Evolutionary conservation across 2,888 invertebrate genomes (phyloP).

Genomic region (Oscheius sp.): DNA sequence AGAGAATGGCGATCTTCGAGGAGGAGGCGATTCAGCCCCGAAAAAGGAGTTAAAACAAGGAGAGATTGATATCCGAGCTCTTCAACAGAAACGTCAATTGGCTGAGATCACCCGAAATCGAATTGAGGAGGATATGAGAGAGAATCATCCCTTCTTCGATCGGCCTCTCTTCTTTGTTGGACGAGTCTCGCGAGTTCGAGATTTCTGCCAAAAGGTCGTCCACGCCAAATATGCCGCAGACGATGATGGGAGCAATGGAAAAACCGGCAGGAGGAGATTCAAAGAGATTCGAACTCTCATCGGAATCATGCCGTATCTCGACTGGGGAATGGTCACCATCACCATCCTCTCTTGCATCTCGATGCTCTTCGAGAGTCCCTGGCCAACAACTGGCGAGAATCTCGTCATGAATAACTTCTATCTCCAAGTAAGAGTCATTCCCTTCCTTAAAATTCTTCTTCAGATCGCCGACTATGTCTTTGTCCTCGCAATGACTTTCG

Average conservation of each 20-base stretch:
- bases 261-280: constrained; percentile 55
- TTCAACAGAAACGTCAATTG: constrained; percentile 95
- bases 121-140: constrained; percentile 88
- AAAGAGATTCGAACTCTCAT: constrained; percentile 83
- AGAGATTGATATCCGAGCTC: constrained; percentile 74
- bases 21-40: constrained; percentile 57
- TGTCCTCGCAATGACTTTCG: constrained; percentile 96
- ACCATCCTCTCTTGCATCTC: constrained; percentile 96
- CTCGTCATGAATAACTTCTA: constrained; percentile 92
- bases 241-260: constrained; percentile 51
- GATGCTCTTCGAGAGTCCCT: constrained; percentile 98
- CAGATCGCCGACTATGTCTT: constrained; percentile 90
- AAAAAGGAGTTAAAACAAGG: constrained; percentile 57
- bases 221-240: constrained; percentile 94
- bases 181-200: constrained; percentile 81
- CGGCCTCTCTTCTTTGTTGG: constrained; percentile 95
- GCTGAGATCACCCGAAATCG: constrained; percentile 82
- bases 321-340: constrained; percentile 99
- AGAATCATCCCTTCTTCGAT: constrained; percentile 98
- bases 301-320: constrained; percentile 95
- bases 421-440: constrained; percentile 78
- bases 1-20: constrained; percentile 89
- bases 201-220: constrained; percentile 91
- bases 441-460: background rate
- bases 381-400: constrained; percentile 71